Percentiles rank a stretch among this genome's conserved stretches.
These are phyloP conservation scores for Silurus meridionalis DNA, from an alignment of 2,113 vertebrate genomes.

Conservation along the genomic window DNA sequence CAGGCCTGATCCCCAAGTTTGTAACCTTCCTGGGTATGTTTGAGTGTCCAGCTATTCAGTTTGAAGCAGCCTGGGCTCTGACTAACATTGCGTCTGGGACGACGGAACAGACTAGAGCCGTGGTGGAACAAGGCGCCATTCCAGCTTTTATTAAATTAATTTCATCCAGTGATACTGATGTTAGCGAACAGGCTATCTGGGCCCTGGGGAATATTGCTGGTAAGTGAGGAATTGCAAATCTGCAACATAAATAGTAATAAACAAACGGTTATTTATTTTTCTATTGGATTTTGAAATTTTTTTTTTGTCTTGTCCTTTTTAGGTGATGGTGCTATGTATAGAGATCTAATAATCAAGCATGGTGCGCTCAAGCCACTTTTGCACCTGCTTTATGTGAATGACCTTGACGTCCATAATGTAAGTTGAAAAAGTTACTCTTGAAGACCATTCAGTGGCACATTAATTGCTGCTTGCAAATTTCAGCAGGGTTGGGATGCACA, in stretches of 20 bases:
- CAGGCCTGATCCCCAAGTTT: conserved; percentile 90
- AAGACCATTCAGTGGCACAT: no score
- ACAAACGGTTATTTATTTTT: not conserved
- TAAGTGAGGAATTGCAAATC: conserved; percentile 28
- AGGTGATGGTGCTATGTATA: conserved; percentile 90
- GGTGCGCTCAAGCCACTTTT: conserved; percentile 86
- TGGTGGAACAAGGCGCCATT: conserved; percentile 89
- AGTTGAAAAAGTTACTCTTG: conserved; percentile 58
- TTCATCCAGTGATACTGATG: conserved; percentile 71
- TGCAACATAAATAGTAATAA: not conserved
- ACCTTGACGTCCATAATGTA: conserved; percentile 82
- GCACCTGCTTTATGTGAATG: conserved; percentile 83
- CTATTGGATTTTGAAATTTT: not conserved
- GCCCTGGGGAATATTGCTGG: conserved; percentile 79
- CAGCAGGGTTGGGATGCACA: not conserved
- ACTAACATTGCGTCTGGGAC: conserved; percentile 98
- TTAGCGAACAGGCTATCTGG: conserved; percentile 78
- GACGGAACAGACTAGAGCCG: conserved; percentile 89
- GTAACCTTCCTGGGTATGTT: conserved; percentile 82
- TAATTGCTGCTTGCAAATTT: not conserved
- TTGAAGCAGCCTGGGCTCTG: conserved; percentile 96
- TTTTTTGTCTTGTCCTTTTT: conserved; percentile 5
- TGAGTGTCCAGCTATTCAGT: conserved; percentile 89
- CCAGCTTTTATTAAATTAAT: conserved; percentile 78
- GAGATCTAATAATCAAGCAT: conserved; percentile 92